phyloP scores from a whole-genome alignment of 2,797 vertebrate genomes.

The Argya squamiceps region DNA sequence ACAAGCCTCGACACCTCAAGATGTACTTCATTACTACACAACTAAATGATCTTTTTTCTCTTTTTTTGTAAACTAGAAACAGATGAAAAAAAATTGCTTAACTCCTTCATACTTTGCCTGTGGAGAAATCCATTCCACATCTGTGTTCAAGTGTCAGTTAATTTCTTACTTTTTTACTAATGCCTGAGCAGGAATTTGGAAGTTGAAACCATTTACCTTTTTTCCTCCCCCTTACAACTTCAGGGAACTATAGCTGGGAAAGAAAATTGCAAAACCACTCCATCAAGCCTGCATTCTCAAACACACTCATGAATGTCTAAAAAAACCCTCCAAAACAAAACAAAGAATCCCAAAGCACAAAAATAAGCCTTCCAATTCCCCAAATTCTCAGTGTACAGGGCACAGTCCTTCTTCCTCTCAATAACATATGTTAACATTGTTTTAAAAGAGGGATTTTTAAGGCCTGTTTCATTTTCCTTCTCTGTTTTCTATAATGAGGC shows the following conservation, averaged over 20 bases:
- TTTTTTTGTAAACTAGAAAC: slow-evolving; percentile 70
- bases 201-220: slow-evolving; percentile 10
- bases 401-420: background rate
- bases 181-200: slow-evolving; percentile 21
- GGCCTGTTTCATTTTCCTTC: slow-evolving; percentile 35
- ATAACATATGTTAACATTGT: background rate
- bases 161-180: slow-evolving; percentile 66
- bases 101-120: slow-evolving; percentile 37
- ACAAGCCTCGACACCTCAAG: slow-evolving; percentile 71
- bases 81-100: slow-evolving; percentile 60
- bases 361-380: background rate
- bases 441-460: background rate
- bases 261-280: background rate
- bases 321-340: background rate
- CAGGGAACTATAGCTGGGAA: background rate
- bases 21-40: slow-evolving; percentile 73
- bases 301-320: background rate
- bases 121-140: slow-evolving; percentile 56
- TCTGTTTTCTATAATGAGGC: background rate
- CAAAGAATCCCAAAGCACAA: background rate
- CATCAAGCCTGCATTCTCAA: background rate
- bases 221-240: background rate
- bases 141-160: slow-evolving; percentile 42
- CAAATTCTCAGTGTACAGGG: background rate
- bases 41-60: slow-evolving; percentile 37